phyloP scores from a whole-genome alignment of 2,113 vertebrate genomes.

The Microcebus griseorufus region DNA sequence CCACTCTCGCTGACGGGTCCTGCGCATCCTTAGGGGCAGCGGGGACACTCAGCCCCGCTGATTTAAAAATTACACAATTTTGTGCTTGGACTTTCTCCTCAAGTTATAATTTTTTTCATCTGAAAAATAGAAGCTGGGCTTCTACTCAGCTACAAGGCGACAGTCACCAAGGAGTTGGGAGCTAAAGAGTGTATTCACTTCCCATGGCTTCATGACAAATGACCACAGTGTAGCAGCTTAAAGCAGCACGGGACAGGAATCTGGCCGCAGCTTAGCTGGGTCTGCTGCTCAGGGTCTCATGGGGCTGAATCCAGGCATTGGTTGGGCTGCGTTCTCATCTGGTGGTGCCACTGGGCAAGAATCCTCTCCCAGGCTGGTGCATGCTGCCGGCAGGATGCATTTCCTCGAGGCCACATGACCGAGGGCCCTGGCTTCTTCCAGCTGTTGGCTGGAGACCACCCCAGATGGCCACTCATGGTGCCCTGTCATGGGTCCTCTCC shows the following conservation, averaged over 20 bases:
- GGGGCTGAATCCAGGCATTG: background rate
- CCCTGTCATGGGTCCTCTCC: background rate
- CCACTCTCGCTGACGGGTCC: background rate
- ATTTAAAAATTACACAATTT: background rate
- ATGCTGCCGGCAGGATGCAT: background rate
- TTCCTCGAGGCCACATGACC: rapidly evolving
- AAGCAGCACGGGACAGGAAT: background rate
- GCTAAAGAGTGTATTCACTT: background rate
- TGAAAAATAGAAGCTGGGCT: background rate
- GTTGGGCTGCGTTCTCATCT: background rate
- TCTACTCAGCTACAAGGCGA: background rate
- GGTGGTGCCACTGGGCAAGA: no score
- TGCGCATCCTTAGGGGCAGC: no score
- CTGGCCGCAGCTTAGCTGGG: background rate
- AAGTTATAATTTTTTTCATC: background rate
- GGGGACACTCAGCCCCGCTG: background rate
- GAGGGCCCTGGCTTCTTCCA: background rate
- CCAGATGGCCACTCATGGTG: background rate
- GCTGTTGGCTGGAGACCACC: background rate
- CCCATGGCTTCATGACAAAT: background rate
- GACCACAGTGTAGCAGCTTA: background rate
- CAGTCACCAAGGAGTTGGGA: background rate
- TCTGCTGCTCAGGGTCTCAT: background rate
- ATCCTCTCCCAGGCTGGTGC: background rate
- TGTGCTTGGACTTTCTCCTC: background rate